A percentile compares a stretch with the other conserved stretches of the same genome.
These are phyloP conservation scores for Dendrolimus pini DNA, from an alignment of 2,888 invertebrate species.

Conservation along the genomic window DNA sequence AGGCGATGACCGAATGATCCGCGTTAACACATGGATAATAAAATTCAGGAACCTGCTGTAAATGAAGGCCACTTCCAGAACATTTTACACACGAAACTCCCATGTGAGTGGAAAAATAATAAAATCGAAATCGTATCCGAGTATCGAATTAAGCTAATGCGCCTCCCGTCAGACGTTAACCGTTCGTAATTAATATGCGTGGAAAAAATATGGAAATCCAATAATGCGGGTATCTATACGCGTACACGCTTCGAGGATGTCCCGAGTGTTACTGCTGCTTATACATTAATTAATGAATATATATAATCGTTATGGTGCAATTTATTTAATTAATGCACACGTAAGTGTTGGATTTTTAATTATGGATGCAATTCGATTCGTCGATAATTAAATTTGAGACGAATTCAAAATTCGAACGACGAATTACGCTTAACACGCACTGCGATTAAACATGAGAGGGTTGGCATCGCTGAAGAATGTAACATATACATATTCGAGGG, in stretches of 20 bases:
- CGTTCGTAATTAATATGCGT: constrained; percentile 51
- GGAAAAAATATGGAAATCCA: constrained; percentile 46
- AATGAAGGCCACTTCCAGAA: neutral
- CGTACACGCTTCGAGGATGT: neutral
- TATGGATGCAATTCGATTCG: too few species aligned
- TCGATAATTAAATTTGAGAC: too few species aligned
- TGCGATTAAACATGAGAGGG: too few species aligned
- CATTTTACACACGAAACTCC: constrained; percentile 11
- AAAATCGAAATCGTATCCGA: constrained; percentile 51
- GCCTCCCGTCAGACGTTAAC: constrained; percentile 41
- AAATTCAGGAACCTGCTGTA: too few species aligned
- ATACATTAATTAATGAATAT: constrained; percentile 28
- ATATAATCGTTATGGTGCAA: neutral
- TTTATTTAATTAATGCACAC: neutral
- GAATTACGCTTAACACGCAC: too few species aligned
- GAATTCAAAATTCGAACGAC: too few species aligned
- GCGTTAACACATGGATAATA: too few species aligned
- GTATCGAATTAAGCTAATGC: constrained; percentile 65
- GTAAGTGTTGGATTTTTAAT: too few species aligned
- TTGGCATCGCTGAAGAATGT: too few species aligned
- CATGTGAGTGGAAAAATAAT: constrained; percentile 48
- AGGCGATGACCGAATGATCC: too few species aligned
- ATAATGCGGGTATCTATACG: constrained; percentile 10
- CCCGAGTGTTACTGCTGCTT: constrained; percentile 13
- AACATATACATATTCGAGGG: too few species aligned